Evolutionary conservation across 1,140 invertebrate species (phyloP).

Genomic region (Drosophila serrata): DNA sequence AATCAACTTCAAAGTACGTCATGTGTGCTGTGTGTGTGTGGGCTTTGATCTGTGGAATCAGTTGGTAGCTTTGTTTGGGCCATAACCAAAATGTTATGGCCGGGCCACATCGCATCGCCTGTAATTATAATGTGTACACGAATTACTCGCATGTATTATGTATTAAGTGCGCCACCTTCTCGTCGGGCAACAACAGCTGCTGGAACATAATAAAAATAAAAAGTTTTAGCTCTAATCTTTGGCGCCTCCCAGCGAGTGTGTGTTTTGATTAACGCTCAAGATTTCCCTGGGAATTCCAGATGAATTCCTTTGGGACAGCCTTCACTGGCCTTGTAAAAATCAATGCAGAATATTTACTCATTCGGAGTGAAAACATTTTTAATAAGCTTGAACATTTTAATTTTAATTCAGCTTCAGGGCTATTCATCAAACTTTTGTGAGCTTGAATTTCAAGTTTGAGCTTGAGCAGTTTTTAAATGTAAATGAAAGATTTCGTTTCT

Average conservation of each 20-base stretch:
- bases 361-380: background rate
- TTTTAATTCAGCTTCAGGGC: too few relatives aligned
- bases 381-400: background rate
- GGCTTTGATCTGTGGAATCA: constrained; percentile 68
- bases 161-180: constrained; percentile 53
- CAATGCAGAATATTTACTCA: background rate
- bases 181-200: constrained; percentile 60
- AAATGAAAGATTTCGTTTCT: background rate
- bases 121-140: constrained; percentile 74
- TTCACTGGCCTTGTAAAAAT: constrained; percentile 6
- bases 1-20: constrained; percentile 74
- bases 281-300: constrained; percentile 5
- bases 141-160: constrained; percentile 47
- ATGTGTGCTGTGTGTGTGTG: constrained; percentile 51
- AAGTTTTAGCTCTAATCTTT: constrained; percentile 50
- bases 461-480: too few relatives aligned
- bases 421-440: background rate
- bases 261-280: constrained; percentile 17
- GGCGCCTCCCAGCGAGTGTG: constrained; percentile 4
- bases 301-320: constrained; percentile 11
- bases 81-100: constrained; percentile 61
- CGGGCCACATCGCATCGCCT: constrained; percentile 45
- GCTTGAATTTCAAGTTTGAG: too few relatives aligned
- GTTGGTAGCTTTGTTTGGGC: constrained; percentile 54
- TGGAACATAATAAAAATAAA: constrained; percentile 53